Conservation (phyloP, 2,797 vertebrate genomes). For the Thalassophryne amazonica region DNA sequence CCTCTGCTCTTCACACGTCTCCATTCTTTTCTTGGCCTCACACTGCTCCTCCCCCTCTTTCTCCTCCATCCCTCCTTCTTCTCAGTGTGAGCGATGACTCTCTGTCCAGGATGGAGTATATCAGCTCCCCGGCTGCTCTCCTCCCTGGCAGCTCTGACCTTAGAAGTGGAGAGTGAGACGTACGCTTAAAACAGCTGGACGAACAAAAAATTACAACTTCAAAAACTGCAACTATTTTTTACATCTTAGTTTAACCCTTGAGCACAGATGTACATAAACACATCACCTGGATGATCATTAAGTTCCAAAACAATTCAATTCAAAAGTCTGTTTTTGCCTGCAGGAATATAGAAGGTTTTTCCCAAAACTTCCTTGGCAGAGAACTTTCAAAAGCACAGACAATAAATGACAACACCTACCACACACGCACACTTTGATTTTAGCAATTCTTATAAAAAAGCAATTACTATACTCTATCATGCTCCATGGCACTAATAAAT, state of each 20-base stretch:
- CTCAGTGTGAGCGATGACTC: constrained; percentile 59
- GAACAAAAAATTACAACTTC: constrained; percentile 21
- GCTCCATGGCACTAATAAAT: constrained; percentile 78
- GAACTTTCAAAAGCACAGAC: constrained; percentile 36
- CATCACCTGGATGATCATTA: constrained; percentile 58
- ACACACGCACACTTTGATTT: constrained; percentile 58
- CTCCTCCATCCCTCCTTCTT: constrained; percentile 23
- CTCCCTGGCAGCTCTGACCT: constrained; percentile 72
- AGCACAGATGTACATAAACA: constrained; percentile 60
- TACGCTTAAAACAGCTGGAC: constrained; percentile 58
- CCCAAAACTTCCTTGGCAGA: constrained; percentile 11
- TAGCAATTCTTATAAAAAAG: constrained; percentile 63
- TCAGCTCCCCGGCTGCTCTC: constrained; percentile 61
- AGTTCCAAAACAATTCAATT: constrained; percentile 42
- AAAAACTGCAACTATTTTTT: constrained; percentile 35
- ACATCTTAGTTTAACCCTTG: constrained; percentile 49
- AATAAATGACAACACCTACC: constrained; percentile 36
- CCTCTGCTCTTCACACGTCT: constrained; percentile 29
- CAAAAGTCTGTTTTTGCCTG: constrained; percentile 30
- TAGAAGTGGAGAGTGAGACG: constrained; percentile 68
- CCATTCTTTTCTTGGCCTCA: constrained; percentile 37
- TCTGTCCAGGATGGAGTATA: constrained; percentile 63
- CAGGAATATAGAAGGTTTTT: constrained; percentile 9
- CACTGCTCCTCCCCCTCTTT: constrained; percentile 20
- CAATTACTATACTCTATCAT: constrained; percentile 72